Evolutionary conservation across 2,113 vertebrate genomes (phyloP).

Genomic region (Chiloscyllium plagiosum): DNA sequence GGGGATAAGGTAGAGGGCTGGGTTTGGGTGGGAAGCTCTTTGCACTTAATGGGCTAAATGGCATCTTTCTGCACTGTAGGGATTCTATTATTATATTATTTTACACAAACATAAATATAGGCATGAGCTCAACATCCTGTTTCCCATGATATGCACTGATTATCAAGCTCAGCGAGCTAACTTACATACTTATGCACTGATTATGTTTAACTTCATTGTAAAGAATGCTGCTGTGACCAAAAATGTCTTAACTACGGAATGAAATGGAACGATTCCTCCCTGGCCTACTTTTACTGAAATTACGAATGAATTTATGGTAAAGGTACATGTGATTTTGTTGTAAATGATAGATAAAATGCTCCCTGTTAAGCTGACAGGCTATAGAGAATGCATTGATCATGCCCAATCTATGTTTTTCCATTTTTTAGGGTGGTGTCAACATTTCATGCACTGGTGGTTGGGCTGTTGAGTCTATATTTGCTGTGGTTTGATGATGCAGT

Average conservation of each 20-base stretch:
- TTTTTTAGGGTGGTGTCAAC: constrained; percentile 82
- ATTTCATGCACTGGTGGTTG: constrained; percentile 83
- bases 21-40: too few species aligned
- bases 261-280: background rate
- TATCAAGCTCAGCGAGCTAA: background rate
- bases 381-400: background rate
- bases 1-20: too few species aligned
- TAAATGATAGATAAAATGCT: background rate
- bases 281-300: background rate
- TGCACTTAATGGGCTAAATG: too few species aligned
- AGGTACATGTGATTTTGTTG: background rate
- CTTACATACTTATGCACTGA: too few species aligned
- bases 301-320: background rate
- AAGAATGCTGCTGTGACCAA: background rate
- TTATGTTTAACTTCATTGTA: background rate
- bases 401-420: background rate
- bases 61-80: too few species aligned
- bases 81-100: too few species aligned
- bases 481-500: constrained; percentile 77
- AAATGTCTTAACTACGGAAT: background rate
- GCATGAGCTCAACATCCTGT: too few species aligned
- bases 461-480: constrained; percentile 79
- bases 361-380: background rate
- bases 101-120: too few species aligned
- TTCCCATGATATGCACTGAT: background rate